phyloP scores from a whole-genome alignment of 1,140 invertebrate species.

The Melipona quadrifasciata region DNA sequence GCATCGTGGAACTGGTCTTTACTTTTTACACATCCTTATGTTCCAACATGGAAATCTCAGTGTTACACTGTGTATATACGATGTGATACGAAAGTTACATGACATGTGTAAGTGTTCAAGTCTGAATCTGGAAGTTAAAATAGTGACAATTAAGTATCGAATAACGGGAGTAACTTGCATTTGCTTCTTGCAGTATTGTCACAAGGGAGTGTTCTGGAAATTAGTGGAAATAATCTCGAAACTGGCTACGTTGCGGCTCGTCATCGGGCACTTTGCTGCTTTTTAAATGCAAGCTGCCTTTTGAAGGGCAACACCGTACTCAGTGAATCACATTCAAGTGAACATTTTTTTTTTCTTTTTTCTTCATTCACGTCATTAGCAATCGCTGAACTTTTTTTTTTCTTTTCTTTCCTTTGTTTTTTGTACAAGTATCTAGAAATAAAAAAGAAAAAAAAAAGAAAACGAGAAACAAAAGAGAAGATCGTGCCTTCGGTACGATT shows the following conservation, averaged over 20 bases:
- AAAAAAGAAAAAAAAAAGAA: background rate
- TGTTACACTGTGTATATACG: background rate
- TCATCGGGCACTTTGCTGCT: slow-evolving; percentile 76
- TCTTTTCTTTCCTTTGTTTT: background rate
- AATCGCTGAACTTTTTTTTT: background rate
- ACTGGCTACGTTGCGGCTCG: slow-evolving; percentile 73
- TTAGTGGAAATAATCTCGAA: slow-evolving; percentile 26
- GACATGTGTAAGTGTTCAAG: background rate
- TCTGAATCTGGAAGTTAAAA: background rate
- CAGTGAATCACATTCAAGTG: slow-evolving; percentile 43
- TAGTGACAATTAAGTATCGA: background rate
- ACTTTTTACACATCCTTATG: background rate
- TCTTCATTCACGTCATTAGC: background rate
- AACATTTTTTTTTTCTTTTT: background rate
- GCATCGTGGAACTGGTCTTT: background rate
- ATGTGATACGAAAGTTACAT: background rate
- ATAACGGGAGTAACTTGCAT: background rate
- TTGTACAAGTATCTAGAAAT: background rate
- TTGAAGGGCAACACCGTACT: slow-evolving; percentile 75
- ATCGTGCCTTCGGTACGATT: background rate
- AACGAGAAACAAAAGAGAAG: background rate
- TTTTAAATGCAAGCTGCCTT: slow-evolving; percentile 74
- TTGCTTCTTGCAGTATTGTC: background rate
- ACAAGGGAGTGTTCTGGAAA: background rate
- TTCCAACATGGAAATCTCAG: background rate